Conservation (phyloP, 2,888 invertebrate species). For the Cabera pusaria region DNA sequence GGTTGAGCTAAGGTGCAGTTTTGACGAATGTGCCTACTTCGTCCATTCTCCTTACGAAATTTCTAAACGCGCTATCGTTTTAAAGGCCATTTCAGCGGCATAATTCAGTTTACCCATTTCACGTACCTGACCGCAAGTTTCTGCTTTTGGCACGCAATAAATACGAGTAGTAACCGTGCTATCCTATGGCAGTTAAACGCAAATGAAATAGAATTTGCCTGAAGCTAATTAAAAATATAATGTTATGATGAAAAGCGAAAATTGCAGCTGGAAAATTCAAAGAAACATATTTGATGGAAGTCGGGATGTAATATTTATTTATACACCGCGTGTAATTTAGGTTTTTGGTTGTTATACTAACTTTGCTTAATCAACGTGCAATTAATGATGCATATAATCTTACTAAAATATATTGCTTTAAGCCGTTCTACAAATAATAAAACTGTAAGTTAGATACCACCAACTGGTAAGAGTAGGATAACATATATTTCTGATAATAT, state of each 20-base stretch:
- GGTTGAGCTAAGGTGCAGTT: constrained; percentile 1
- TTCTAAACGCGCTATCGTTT: constrained; percentile 53
- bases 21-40: neutral
- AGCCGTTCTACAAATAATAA: too few relatives aligned
- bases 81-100: constrained; percentile 48
- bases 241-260: constrained; percentile 47
- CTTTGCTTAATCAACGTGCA: too few relatives aligned
- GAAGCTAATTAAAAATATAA: constrained; percentile 66
- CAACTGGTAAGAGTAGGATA: too few relatives aligned
- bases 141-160: constrained; percentile 71
- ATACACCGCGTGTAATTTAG: too few relatives aligned
- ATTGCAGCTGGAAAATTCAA: constrained; percentile 40
- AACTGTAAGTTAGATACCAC: too few relatives aligned
- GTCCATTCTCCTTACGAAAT: constrained; percentile 5
- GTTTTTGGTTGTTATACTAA: too few relatives aligned
- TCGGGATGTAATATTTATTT: constrained; percentile 30
- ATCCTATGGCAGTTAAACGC: constrained; percentile 55
- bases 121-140: constrained; percentile 56
- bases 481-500: too few relatives aligned
- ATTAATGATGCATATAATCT: too few relatives aligned
- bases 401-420: too few relatives aligned
- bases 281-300: constrained; percentile 33
- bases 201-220: constrained; percentile 72
- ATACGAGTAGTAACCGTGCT: constrained; percentile 39
- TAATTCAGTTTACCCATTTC: constrained; percentile 53